A percentile compares a stretch with the other conserved stretches of the same genome.
These are phyloP conservation scores for Epicampocera succincta DNA, from an alignment of 2,888 invertebrate genomes.

Conservation along the genomic window DNA sequence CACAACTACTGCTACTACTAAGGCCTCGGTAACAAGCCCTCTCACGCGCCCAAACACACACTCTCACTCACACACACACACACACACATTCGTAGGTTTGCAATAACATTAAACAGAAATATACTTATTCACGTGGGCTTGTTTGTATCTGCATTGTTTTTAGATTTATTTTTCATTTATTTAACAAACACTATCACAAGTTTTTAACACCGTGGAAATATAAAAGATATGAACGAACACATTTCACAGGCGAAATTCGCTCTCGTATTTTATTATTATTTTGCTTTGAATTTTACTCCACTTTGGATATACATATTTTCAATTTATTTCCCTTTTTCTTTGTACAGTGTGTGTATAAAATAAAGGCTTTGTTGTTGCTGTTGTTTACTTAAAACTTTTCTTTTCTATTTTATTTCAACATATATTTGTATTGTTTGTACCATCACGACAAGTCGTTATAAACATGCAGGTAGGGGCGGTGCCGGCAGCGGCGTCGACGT, in stretches of 20 bases:
- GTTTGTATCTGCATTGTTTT: slow-evolving; percentile 17
- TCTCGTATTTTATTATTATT: slow-evolving; percentile 9
- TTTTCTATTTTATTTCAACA: not conserved
- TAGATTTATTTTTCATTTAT: slow-evolving; percentile 38
- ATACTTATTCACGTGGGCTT: not conserved
- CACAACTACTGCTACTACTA: slow-evolving; percentile 28
- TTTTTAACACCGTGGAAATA: slow-evolving; percentile 29
- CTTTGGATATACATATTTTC: slow-evolving; percentile 34
- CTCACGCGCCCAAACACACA: too few relatives aligned
- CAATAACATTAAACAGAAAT: not conserved
- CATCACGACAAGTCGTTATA: slow-evolving; percentile 38
- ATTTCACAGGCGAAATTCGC: slow-evolving; percentile 43
- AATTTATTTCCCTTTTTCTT: slow-evolving; percentile 28
- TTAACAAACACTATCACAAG: slow-evolving; percentile 37
- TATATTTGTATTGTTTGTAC: slow-evolving; percentile 2
- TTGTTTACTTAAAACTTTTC: slow-evolving; percentile 51
- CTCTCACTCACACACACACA: slow-evolving; percentile 15
- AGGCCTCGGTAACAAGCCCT: not conserved
- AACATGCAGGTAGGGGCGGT: slow-evolving; percentile 20
- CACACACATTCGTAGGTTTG: not conserved
- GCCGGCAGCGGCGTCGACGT: too few relatives aligned
- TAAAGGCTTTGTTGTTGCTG: slow-evolving; percentile 13
- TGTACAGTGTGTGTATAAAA: not conserved
- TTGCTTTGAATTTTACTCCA: slow-evolving; percentile 23
- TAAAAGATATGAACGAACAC: not conserved